Conservation (phyloP, 2,797 vertebrate genomes). For the Hemitrygon akajei region DNA sequence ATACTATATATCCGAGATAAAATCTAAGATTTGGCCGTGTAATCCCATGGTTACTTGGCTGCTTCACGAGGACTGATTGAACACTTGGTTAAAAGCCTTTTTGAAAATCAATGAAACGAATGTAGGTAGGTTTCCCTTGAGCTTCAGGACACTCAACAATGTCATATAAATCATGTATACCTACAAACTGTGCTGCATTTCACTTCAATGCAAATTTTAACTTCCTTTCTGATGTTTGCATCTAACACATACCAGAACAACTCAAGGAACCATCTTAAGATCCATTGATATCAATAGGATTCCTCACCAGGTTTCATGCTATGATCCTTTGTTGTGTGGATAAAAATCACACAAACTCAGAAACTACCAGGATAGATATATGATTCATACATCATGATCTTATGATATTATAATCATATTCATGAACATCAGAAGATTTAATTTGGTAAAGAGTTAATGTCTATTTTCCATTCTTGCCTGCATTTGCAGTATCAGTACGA, state of each 20-base stretch:
- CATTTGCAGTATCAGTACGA: neutral
- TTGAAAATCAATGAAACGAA: constrained; percentile 22
- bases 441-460: neutral
- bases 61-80: neutral
- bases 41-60: neutral
- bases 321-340: neutral
- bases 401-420: neutral
- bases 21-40: neutral
- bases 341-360: neutral
- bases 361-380: neutral
- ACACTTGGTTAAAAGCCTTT: constrained; percentile 1
- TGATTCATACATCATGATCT: neutral
- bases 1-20: neutral
- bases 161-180: neutral
- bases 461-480: neutral
- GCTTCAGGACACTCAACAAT: neutral
- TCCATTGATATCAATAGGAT: neutral
- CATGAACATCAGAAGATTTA: neutral
- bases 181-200: neutral
- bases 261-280: neutral
- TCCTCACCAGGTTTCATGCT: neutral
- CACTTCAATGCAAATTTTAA: constrained; percentile 11
- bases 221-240: neutral
- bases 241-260: neutral
- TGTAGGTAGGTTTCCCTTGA: constrained; percentile 14